phyloP scores from a whole-genome alignment of 2,797 vertebrate genomes.

The Merluccius polli region DNA sequence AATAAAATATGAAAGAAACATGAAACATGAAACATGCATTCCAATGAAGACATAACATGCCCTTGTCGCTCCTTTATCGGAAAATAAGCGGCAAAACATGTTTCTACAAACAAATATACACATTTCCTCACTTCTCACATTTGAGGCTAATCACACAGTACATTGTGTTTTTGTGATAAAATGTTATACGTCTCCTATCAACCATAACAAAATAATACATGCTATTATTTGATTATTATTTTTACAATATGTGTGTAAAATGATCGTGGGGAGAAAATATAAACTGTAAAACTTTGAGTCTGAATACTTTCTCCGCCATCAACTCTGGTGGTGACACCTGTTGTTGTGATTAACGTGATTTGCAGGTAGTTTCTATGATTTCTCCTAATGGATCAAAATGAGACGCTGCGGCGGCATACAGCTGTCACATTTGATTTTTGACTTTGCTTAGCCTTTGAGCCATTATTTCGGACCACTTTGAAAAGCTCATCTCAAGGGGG shows the following conservation, averaged over 20 bases:
- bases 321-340: background rate
- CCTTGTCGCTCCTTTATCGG: too few species aligned
- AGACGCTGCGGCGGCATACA: background rate
- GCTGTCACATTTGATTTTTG: background rate
- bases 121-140: too few species aligned
- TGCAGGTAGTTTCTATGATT: background rate
- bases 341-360: background rate
- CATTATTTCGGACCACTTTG: background rate
- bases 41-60: background rate
- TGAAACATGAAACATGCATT: too few species aligned
- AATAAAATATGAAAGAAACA: too few species aligned
- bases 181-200: background rate
- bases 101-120: too few species aligned
- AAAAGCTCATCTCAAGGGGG: background rate
- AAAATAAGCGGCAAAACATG: too few species aligned
- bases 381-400: background rate
- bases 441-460: background rate
- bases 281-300: background rate
- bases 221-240: background rate
- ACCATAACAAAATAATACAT: background rate
- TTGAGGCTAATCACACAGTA: background rate
- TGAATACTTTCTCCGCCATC: background rate
- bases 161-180: background rate
- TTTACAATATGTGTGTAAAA: background rate
- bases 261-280: background rate